These are phyloP conservation scores for Brachylomia viminalis DNA, from an alignment of 2,888 invertebrate species.

Conservation along the genomic window DNA sequence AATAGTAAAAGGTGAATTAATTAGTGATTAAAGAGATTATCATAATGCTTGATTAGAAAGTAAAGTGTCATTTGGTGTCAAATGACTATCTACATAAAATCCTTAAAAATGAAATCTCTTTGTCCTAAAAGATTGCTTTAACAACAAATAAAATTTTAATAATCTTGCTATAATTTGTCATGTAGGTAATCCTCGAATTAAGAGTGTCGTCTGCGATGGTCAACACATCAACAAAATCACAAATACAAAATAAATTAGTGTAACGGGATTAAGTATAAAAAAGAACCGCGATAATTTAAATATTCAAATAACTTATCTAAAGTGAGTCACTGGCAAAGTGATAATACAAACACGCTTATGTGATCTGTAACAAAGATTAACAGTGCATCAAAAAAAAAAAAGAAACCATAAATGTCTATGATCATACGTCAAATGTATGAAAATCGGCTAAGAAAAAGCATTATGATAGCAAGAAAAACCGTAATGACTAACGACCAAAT, in stretches of 20 bases:
- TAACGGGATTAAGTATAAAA: not conserved
- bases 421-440: conserved; percentile 36
- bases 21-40: conserved; percentile 33
- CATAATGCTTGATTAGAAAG: conserved; percentile 43
- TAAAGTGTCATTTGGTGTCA: conserved; percentile 28
- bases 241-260: not conserved
- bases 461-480: conserved; percentile 71
- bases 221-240: not conserved
- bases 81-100: not conserved
- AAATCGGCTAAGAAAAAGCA: conserved; percentile 61
- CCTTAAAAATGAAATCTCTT: conserved; percentile 35
- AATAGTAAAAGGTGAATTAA: conserved; percentile 18
- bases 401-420: conserved; percentile 36
- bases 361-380: conserved; percentile 28
- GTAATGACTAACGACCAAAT: conserved; percentile 79
- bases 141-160: conserved; percentile 14
- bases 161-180: conserved; percentile 20
- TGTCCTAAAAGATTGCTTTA: not conserved
- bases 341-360: conserved; percentile 11
- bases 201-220: conserved; percentile 3
- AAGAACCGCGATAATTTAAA: not conserved
- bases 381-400: conserved; percentile 34
- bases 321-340: conserved; percentile 6
- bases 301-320: not conserved
- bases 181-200: conserved; percentile 40